phyloP scores from a whole-genome alignment of 2,113 vertebrate genomes.

The Donacobius atricapilla region DNA sequence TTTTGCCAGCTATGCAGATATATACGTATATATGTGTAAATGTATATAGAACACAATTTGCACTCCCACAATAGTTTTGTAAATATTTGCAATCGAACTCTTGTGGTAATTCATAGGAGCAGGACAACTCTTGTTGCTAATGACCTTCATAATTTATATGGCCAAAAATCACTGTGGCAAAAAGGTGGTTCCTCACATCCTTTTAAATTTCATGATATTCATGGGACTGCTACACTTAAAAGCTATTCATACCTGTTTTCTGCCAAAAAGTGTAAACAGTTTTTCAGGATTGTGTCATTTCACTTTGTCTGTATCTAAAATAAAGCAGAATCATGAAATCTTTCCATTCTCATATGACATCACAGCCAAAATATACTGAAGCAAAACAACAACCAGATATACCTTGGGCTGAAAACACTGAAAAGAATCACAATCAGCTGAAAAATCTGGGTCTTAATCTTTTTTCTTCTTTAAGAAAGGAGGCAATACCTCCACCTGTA shows the following conservation, averaged over 20 bases:
- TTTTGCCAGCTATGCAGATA: neutral
- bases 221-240: neutral
- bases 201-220: neutral
- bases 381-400: neutral
- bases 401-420: neutral
- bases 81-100: neutral
- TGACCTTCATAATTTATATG: neutral
- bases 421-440: neutral
- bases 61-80: neutral
- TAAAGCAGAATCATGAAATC: neutral
- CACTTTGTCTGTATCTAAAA: neutral
- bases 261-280: neutral
- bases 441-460: neutral
- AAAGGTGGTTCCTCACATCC: neutral
- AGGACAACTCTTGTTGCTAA: neutral
- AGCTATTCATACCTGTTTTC: neutral
- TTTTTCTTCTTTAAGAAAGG: neutral
- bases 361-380: neutral
- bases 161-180: neutral
- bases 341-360: fast-evolving
- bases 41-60: neutral
- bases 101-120: neutral
- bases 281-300: neutral
- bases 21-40: fast-evolving
- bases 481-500: fast-evolving